Evolutionary conservation across 1,140 invertebrate genomes (phyloP), one percentile per base, ranked within the genome.

Genomic region (Myzus persicae): DNA sequence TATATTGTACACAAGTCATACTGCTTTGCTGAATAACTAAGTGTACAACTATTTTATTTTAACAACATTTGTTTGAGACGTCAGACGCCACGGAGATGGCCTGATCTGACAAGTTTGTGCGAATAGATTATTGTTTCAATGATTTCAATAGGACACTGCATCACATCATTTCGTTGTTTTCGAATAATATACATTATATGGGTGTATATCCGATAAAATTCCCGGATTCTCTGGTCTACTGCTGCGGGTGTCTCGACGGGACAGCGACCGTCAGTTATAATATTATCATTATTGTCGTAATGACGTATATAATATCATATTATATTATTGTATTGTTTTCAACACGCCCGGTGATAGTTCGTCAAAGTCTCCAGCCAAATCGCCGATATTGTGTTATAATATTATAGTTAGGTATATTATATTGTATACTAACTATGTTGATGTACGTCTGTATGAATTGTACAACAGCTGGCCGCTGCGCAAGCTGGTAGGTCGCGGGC

Each of bases 101-200:
- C 88, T 24, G 88, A 89, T 89, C 88, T 24, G 88, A 89, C 88
- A 89, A 54, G 14, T 89, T 89, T 89, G 36, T 54, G 48, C 88
- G 8, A 54, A 89, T 38, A 54, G 24, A 26, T 36, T 54, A 89
- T 89, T 89, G 88, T 89, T 40, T 54, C 36, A n/a, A n/a, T 2
- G 9, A 26, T 54, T 89, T 89, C 22, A 54, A 89, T 89, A 88
- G 88, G n/a, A 54, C 24, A 48, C 76, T 38, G 40, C 11, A n/a
- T 24, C 36, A 26, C 31, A 82, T 84, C 8, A 11, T 84, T 42
- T 88, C n/a, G 42, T 88, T 38, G 40, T 44, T 85, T 85, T 85
- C 8, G 48, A 54, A 54, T 51, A 76, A 76, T 76, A 76, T 20
- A 14, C 1, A 26, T 67, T 38, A 89, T 67, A 31, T 18, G 36